These are phyloP conservation scores for Okapia johnstoni DNA, from an alignment of 2,113 vertebrate genomes.

Conservation along the genomic window DNA sequence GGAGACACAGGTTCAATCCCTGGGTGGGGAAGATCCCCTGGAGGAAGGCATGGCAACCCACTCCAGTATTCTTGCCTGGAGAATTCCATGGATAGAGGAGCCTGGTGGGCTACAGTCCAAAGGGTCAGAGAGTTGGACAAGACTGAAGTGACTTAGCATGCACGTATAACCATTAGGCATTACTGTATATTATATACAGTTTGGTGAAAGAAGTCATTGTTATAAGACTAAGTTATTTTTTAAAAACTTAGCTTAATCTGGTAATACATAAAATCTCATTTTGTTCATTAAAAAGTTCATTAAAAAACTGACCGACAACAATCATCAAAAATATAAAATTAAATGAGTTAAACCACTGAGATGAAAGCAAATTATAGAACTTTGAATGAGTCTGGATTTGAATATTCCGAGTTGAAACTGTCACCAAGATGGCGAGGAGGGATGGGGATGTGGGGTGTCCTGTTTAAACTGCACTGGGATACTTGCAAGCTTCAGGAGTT, in stretches of 20 bases:
- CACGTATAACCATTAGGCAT: not conserved
- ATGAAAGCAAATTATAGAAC: not conserved
- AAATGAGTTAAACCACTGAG: not conserved
- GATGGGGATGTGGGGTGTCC: accelerated
- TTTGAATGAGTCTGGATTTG: not conserved
- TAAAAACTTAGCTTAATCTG: not conserved
- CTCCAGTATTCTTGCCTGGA: not conserved
- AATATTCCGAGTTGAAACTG: not conserved
- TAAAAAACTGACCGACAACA: not conserved
- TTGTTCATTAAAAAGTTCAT: not conserved
- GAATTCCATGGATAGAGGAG: not conserved
- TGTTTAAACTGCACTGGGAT: not conserved
- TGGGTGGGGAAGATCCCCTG: not conserved
- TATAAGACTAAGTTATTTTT: not conserved
- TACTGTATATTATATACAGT: not conserved
- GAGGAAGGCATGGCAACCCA: not conserved
- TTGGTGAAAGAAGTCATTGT: not conserved
- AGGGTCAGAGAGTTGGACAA: accelerated
- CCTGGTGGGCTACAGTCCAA: not conserved
- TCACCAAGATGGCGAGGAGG: not conserved
- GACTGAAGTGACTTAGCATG: accelerated
- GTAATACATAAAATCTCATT: not conserved
- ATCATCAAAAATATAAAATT: not conserved
- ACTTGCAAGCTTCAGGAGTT: not conserved
- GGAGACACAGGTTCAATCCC: not conserved